Evolutionary conservation across 2,797 vertebrate genomes (phyloP).

Genomic region (Scolopax rusticola): DNA sequence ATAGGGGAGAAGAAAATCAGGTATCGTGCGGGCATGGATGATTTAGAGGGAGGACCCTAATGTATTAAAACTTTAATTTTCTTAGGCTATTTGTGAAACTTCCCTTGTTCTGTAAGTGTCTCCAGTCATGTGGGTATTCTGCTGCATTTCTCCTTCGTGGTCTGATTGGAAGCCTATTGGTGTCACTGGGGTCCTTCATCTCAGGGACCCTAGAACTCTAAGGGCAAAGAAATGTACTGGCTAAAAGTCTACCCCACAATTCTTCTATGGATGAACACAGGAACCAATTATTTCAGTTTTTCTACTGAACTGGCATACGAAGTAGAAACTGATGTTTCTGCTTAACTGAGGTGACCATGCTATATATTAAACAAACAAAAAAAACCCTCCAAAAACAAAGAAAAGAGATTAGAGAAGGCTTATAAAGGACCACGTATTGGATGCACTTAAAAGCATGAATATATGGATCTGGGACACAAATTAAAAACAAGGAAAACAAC

Average conservation of each 20-base stretch:
- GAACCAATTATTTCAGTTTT: neutral
- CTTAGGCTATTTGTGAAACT: conserved; percentile 47
- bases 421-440: neutral
- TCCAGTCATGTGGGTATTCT: neutral
- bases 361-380: neutral
- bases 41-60: conserved; percentile 40
- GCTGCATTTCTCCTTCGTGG: neutral
- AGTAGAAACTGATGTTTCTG: neutral
- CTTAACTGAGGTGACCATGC: neutral
- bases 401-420: neutral
- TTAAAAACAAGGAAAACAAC: neutral
- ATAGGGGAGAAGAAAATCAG: neutral
- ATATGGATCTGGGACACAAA: neutral
- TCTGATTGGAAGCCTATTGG: neutral
- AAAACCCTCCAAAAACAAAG: neutral
- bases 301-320: neutral
- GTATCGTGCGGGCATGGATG: neutral
- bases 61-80: conserved; percentile 63
- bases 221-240: neutral
- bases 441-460: neutral
- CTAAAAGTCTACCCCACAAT: neutral
- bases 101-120: neutral
- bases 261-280: neutral
- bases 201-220: neutral
- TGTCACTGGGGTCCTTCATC: neutral